Evolutionary conservation across 2,888 invertebrate species (phyloP).

Genomic region (Tetragonula carbonaria): DNA sequence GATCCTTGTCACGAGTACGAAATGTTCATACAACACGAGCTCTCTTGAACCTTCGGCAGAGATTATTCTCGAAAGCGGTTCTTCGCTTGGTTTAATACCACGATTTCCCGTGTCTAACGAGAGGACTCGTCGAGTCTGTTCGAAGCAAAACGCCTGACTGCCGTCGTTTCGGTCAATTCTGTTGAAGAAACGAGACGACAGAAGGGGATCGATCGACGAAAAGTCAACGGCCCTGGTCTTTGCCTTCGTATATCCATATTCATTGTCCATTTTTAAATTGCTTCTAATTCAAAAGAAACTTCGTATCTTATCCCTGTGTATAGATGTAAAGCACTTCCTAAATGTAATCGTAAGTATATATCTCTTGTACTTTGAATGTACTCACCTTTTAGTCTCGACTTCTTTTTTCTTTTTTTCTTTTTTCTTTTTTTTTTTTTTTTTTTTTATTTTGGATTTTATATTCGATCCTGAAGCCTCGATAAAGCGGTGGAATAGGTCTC

Average conservation of each 20-base stretch:
- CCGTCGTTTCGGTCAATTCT: not conserved
- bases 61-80: constrained; percentile 38
- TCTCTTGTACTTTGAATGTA: not conserved
- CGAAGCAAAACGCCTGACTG: not conserved
- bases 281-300: not conserved
- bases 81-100: constrained; percentile 11
- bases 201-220: constrained; percentile 25
- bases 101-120: not conserved
- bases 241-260: not conserved
- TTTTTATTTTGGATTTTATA: not conserved
- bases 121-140: not conserved
- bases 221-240: constrained; percentile 24
- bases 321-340: not conserved
- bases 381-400: constrained; percentile 42
- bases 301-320: not conserved
- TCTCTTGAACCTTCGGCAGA: not conserved
- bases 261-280: not conserved
- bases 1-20: not conserved
- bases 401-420: not conserved
- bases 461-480: not conserved
- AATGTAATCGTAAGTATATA: constrained; percentile 6
- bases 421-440: no score
- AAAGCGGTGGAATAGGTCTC: no score
- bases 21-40: not conserved
- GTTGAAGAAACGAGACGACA: not conserved